Conservation (phyloP, 2,888 invertebrate genomes). For the Gastrophysa polygoni region DNA sequence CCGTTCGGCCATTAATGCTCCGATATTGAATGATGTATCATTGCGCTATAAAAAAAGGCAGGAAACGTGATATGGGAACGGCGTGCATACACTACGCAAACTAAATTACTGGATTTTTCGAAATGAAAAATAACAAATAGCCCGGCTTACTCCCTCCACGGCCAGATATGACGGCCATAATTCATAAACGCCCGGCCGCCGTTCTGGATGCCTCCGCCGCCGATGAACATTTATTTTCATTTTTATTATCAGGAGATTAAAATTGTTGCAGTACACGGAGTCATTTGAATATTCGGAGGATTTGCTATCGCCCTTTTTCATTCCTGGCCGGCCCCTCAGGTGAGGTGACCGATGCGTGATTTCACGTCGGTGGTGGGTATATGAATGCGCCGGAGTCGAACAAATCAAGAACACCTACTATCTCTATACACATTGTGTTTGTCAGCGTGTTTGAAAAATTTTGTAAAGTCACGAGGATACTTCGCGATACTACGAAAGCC, state of each 20-base stretch:
- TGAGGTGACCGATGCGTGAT: no score
- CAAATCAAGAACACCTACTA: no score
- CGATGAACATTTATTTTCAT: conserved; percentile 60
- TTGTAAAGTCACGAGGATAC: no score
- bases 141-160: conserved; percentile 59
- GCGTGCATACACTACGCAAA: conserved; percentile 58
- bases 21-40: conserved; percentile 62
- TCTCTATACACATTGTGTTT: no score
- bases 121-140: conserved; percentile 62
- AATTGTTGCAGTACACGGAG: conserved; percentile 59
- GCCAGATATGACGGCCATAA: conserved; percentile 57
- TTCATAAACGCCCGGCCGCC: conserved; percentile 53
- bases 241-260: conserved; percentile 61
- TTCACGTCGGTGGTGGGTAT: no score
- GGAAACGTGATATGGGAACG: conserved; percentile 60
- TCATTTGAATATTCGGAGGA: conserved; percentile 55
- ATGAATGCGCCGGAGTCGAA: no score
- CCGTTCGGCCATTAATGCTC: conserved; percentile 41
- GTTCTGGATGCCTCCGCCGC: conserved; percentile 51
- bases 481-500: no score
- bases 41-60: conserved; percentile 61
- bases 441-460: no score
- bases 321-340: conserved; percentile 42
- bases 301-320: conserved; percentile 44
- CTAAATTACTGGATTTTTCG: conserved; percentile 61